Evolutionary conservation across 2,113 vertebrate genomes (phyloP).

Genomic region (Phyllostomus discolor): DNA sequence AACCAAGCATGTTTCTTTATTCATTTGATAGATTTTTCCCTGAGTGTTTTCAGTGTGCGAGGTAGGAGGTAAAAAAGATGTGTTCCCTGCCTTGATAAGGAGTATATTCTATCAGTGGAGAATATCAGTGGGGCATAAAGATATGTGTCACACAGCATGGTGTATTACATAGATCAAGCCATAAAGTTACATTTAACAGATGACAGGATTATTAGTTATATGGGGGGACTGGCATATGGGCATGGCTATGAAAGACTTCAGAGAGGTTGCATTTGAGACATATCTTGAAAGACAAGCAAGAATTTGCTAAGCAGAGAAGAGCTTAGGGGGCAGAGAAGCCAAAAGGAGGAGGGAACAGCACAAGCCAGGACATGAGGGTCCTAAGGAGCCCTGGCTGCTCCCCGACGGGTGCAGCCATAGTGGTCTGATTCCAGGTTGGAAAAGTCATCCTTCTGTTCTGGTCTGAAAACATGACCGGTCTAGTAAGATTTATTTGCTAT

Average conservation of each 20-base stretch:
- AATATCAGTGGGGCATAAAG: background rate
- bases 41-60: background rate
- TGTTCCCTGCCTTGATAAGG: background rate
- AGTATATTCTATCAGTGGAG: background rate
- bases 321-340: background rate
- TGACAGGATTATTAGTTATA: background rate
- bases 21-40: background rate
- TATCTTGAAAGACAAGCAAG: background rate
- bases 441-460: background rate
- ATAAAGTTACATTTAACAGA: background rate
- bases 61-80: background rate
- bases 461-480: background rate
- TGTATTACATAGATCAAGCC: background rate
- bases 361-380: background rate
- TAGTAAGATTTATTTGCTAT: background rate
- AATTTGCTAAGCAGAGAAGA: background rate
- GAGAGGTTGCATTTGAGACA: background rate
- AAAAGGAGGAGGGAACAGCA: background rate
- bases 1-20: background rate
- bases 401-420: background rate
- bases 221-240: too few relatives aligned
- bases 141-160: background rate
- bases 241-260: background rate
- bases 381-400: too few relatives aligned
- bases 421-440: background rate